A percentile compares a stretch with the other conserved stretches of the same genome.
These are phyloP conservation scores for western clawed frog (Xenopus tropicalis) DNA, from an alignment of 2,113 vertebrate genomes.

Conservation along the genomic window UCB_Xtro_10.0 CM004449.2:103147501-103148000, in stretches of 20 bases:
- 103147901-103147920: constrained; percentile 20
- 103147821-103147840: neutral
- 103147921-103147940: constrained; percentile 7
- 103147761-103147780: constrained; percentile 10
- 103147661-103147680: neutral
- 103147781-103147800: constrained; percentile 17
- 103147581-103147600: constrained; percentile 16
- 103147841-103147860: constrained; percentile 8
- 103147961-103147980: constrained; percentile 1
- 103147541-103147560: constrained; percentile 31
- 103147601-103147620: constrained; percentile 29
- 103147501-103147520: constrained; percentile 21
- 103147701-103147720: neutral
- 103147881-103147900: constrained; percentile 12
- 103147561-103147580: constrained; percentile 21
- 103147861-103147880: neutral
- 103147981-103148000: constrained; percentile 8
- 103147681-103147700: neutral
- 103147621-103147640: neutral
- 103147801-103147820: neutral
- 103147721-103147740: neutral
- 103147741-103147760: too few species aligned
- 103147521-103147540: constrained; percentile 32
- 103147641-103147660: neutral
- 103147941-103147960: constrained; percentile 13